Percentiles rank a stretch among this genome's conserved stretches.
Conservation (phyloP, 2,797 vertebrate genomes). For the Sebastiscus albofasciatus region DNA sequence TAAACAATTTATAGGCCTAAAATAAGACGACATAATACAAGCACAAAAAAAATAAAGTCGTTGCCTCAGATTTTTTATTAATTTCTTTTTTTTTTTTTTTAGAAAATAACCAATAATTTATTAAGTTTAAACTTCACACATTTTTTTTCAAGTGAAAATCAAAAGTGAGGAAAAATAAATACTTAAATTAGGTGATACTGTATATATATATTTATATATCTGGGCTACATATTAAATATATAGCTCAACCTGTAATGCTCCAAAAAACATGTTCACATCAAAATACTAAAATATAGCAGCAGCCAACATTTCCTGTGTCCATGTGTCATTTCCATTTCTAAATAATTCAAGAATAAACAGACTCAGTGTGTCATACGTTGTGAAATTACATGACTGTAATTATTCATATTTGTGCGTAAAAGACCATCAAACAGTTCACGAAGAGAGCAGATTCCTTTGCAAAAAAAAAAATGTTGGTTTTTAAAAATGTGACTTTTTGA, state of each 20-base stretch:
- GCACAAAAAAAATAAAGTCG: constrained; percentile 46
- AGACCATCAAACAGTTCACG: constrained; percentile 45
- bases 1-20: neutral
- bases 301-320: constrained; percentile 44
- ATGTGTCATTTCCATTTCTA: constrained; percentile 52
- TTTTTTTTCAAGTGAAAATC: constrained; percentile 76
- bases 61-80: neutral
- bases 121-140: constrained; percentile 80
- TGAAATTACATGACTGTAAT: constrained; percentile 39
- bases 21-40: neutral
- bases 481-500: constrained; percentile 16
- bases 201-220: neutral
- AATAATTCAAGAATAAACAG: constrained; percentile 58
- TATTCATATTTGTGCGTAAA: constrained; percentile 51
- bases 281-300: constrained; percentile 81
- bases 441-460: constrained; percentile 26
- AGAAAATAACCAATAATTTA: constrained; percentile 82
- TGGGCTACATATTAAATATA: constrained; percentile 49
- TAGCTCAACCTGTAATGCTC: constrained; percentile 58
- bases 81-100: constrained; percentile 5
- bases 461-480: constrained; percentile 9
- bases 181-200: constrained; percentile 53
- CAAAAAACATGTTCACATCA: constrained; percentile 73
- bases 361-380: constrained; percentile 45
- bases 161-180: constrained; percentile 67